Evolutionary conservation across 2,888 invertebrate species (phyloP), one percentile per base, ranked within the genome.

Genomic region (Psococerastis gibbosa): DNA sequence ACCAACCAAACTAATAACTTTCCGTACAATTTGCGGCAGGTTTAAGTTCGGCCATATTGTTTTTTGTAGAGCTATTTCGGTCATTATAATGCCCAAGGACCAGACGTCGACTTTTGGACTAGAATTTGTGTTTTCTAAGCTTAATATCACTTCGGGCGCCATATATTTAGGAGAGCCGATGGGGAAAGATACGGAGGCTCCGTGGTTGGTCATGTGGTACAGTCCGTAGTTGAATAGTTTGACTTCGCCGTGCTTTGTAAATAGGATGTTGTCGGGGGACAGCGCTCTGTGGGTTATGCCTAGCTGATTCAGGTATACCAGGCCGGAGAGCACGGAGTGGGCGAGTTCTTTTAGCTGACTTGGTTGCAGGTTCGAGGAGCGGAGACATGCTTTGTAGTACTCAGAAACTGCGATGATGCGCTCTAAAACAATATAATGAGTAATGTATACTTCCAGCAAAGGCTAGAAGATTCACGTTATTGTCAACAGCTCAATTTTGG

Each of bases 201-300:
- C 92, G 56, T 71, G 69, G 52, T 78, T 80, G 13, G 92, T 91
- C 82, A 94, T 88, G 53, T 82, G 76, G 61, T 80, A 88, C 52
- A 94, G 63, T n/a, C 94, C 95, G 67, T 84, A 94, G 61, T 91
- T 88, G 53, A 85, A 87, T 27, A 97, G 60, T 57, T 92, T 89
- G 0, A 85, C 77, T 56, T 74, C 69, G 32, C 76, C 74, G 55
- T 71, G 65, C 35, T 66, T 66, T 56, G 83, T 78, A 31, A 91
- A 57, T 11, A 89, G 64, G 52, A 95, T 78, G 60, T 87, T 88
- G 52, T 83, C 80, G 42, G 81, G 75, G 46, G 80, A 75, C 46
- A 95, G 63, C 57, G 81, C 83, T 50, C 85, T 73, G 56, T 85
- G 82, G 2, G 78, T 74, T 44, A 94, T 70, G 44, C 75, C 73